Conservation (phyloP, 2,888 invertebrate genomes). For the Sphinx pinastri region DNA sequence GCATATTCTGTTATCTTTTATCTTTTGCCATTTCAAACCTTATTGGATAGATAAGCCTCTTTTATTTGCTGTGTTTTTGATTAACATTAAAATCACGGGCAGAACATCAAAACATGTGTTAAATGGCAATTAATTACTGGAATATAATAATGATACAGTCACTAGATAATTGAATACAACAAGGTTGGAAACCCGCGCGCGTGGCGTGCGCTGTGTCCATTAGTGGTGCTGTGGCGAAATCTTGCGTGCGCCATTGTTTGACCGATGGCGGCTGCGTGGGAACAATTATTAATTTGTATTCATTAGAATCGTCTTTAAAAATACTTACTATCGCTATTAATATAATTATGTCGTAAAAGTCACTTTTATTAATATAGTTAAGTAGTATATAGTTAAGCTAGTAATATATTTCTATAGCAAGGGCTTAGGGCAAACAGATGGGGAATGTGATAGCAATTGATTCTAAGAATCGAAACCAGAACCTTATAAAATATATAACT, state of each 20-base stretch:
- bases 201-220: constrained; percentile 7
- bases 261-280: neutral
- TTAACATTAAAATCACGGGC: neutral
- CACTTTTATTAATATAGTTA: no score
- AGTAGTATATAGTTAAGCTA: no score
- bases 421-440: no score
- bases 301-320: neutral
- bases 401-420: no score
- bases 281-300: constrained; percentile 13
- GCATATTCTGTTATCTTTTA: no score
- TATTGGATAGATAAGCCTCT: no score
- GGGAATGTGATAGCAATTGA: no score
- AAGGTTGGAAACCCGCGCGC: neutral
- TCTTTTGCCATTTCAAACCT: no score
- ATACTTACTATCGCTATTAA: neutral
- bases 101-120: neutral
- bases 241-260: constrained; percentile 24
- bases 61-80: no score
- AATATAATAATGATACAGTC: no score
- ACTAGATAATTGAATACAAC: neutral
- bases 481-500: no score
- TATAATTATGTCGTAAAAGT: neutral
- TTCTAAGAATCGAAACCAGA: no score
- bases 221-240: constrained; percentile 23
- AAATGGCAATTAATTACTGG: neutral